Evolutionary conservation across 2,888 invertebrate genomes (phyloP), one percentile per base, ranked within the genome.

Genomic region (Caenorhabditis angaria): DNA sequence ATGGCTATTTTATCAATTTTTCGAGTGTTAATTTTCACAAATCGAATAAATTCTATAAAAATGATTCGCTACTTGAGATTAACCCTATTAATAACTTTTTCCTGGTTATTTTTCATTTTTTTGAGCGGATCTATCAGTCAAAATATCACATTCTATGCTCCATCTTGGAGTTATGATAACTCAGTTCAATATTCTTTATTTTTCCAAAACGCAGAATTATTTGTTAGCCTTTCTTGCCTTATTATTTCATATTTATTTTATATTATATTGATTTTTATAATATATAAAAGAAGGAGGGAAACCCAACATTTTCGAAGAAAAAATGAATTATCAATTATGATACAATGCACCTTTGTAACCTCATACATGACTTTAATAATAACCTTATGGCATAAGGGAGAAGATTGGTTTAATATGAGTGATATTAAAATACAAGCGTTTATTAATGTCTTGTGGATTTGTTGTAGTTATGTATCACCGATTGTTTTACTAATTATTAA

Each of bases 311-410:
- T 6, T 61, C 58, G 1, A 22, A 62, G 32, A 12, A 70, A 47
- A 56, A 55, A 63, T 55, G 70, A 70, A 25, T 41, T 70, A n/a
- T 54, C 70, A 0, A 70, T 73, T 29, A 29, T 73, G 12, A 50
- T 68, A 2, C 73, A 73, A 32, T 68, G 58, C 50, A 73, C 73
- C 1, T 65, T 73, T 41, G 62, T 68, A 12, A 73, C 73, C 22
- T 1, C 56, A 6, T 73, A 68, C 41, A 65, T 68, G 22, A 58
- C 64, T 0, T 29, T 65, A n/a, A 22, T 73, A 48, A 62, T 73
- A 2, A 35, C 64, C 20, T 24, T 68, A 12, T 73, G 73, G 73
- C 73, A 73, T 58, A 61, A n/a, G 4, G 41, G 28, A 48, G 32
- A 18, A 18, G 10, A 2, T 25, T 1, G 41, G 35, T 20, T 27